Base-by-base conservation (phyloP, 1,140 invertebrate species). In the Coptotermes formosanus region DNA sequence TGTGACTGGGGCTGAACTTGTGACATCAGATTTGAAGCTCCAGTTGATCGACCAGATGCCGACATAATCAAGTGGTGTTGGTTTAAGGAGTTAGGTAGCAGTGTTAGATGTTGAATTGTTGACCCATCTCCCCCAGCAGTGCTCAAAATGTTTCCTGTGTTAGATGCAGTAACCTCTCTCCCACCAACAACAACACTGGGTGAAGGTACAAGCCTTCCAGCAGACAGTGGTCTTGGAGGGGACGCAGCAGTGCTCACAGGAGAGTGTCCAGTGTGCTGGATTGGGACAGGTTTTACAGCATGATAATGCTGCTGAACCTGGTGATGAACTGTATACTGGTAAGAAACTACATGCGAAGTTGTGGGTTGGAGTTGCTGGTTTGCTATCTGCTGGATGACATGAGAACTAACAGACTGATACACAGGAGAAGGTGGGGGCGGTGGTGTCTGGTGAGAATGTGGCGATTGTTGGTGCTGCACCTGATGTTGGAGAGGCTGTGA, bases 61-160 rank as follows among this genome's bases (percentile, higher is more conserved):
- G 85, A 44, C 82, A 55, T 44, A 64, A 75, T 44, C 38, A 44
- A 55, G 59, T 85, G 85, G 69, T 84, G 90, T 88, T 90, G 89
- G 87, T 59, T 86, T 45, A 83, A 43, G 88, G 87, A 86, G 83
- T 82, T 12, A n/a, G 64, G 64, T 11, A 7, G 25, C 2, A 85
- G 84, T 87, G 87, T 88, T 89, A 89, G 88, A 87, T 87, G 88
- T 87, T 86, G 88, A 87, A 86, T 88, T 88, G 89, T 86, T 86
- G 88, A 88, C 88, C 89, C 64, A 30, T 75, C 89, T 87, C 89
- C 88, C 88, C 87, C 85, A 82, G 86, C 86, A 87, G 90, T 90
- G 88, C 90, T 90, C 89, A 89, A 75, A 30, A 75, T 75, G 64
- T 25, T 75, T 75, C 64, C 64, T n/a, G n/a, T 75, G 64, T 75